Evolutionary conservation across 1,140 invertebrate genomes (phyloP), one percentile per base, ranked within the genome.

Genomic region (Scaptomyza pallida): DNA sequence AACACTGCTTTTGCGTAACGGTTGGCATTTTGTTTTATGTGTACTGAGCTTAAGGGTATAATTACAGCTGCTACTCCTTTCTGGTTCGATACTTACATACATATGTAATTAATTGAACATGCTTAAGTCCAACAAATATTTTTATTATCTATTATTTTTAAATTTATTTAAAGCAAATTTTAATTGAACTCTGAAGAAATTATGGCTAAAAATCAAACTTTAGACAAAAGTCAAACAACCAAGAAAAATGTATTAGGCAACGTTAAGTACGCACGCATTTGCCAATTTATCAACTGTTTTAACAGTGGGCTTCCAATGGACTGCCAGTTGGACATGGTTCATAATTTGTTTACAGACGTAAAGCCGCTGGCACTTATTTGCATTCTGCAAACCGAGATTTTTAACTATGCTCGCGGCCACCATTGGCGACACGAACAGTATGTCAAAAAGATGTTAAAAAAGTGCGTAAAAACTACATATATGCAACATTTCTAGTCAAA

Each of bases 351-450:
- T 72, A 64, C 77, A 15, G 77, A 83, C 10, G 75, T 94, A n/a
- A 88, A 92, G 15, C 50, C 75, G 15, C 83, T 92, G 55, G 93
- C 93, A 0, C 60, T 94, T 13, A 92, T 91, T 21, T 93, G 93
- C 75, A 94, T 94, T 70, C 52, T 93, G n/a, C 91, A 91, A 23
- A 75, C 76, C 4, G 88, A 90, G 47, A 6, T 83, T 8, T 56
- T 56, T 8, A 78, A 70, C 82, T 69, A 90, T 92, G 72, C 90
- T 83, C 65, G 92, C 79, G 78, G 90, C 77, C 63, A 89, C 67
- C 85, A 93, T 92, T 92, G 93, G 92, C 90, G 55, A 37, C 12
- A 92, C 67, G 76, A 92, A 89, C 55, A 77, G 5, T 74, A 75
- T 8, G 75, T 62, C 13, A 77, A 72, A 23, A 80, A 82, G 44